Base-by-base conservation (phyloP, 2,888 invertebrate genomes). In the Linnaemya tessellans region DNA sequence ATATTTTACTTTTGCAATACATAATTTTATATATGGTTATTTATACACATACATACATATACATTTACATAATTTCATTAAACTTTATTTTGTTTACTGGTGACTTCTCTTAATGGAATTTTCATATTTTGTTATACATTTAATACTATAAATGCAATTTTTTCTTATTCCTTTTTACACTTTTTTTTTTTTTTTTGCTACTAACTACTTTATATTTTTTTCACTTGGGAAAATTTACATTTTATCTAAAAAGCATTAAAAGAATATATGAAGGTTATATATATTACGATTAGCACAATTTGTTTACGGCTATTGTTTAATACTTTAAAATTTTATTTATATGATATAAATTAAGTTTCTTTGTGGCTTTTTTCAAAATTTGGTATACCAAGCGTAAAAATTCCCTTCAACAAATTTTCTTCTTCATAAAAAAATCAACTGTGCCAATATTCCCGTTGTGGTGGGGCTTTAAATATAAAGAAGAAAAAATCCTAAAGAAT, bases 111-210 rank as follows among this genome's bases (percentile, higher is more conserved):
- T n/a, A 60, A 35, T 30, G 25, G 30, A 79, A 51, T 64, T 84
- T 81, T 84, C 38, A 74, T 74, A 56, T 68, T 75, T 80, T 80
- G 71, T 64, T 64, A 85, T 75, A 82, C 85, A 85, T 85, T 85
- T 85, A 80, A 85, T 73, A 77, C 75, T 84, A 83, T 84, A 84
- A 83, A 82, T 83, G 84, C 86, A 84, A 87, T 81, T 64, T 79
- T 54, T 56, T 88, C 85, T 87, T 87, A 87, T 89, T 88, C 87
- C 87, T 77, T 80, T 68, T 67, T 84, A 56, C 56, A 43, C 56
- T 64, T 74, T 77, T 73, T 80, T 68, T 62, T 2, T 46, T 2
- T n/a, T 46, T 46, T 74, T 71, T 56, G 30, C 74, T 79, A 77
- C 84, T 81, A 86, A 84, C 84, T 84, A 86, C 80, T 84, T 65